Conservation (phyloP, 92 coral and sea anemone genomes). For the Palythoa grandiflora region DNA sequence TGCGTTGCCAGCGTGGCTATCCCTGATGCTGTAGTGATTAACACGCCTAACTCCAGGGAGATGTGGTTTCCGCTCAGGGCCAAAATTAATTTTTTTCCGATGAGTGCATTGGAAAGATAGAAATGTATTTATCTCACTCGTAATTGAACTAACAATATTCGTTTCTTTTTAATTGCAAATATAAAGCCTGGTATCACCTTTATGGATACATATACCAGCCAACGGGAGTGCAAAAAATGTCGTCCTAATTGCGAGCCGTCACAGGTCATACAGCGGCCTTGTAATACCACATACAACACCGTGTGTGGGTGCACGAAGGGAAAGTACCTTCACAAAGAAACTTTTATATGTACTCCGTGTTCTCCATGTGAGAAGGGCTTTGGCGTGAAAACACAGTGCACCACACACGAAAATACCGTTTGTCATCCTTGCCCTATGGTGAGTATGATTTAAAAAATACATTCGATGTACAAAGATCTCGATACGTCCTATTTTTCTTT, state of each 20-base stretch:
- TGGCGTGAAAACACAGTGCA: neutral
- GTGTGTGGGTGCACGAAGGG: conserved; percentile 26
- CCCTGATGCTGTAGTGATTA: too few species aligned
- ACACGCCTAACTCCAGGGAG: too few species aligned
- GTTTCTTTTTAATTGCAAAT: neutral
- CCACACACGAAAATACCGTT: neutral
- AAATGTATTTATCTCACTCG: too few species aligned
- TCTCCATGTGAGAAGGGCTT: neutral
- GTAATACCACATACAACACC: conserved; percentile 12
- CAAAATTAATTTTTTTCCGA: too few species aligned
- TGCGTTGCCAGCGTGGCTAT: too few species aligned
- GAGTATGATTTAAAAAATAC: too few species aligned
- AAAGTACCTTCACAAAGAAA: neutral
- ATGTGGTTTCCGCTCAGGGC: too few species aligned
- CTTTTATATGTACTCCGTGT: neutral
- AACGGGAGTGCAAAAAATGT: neutral
- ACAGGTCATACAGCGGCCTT: neutral
- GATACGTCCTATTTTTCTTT: neutral
- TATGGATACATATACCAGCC: neutral
- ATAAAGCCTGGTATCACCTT: conserved; percentile 1
- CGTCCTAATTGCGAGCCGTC: neutral
- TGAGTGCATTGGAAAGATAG: too few species aligned
- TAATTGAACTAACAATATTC: neutral
- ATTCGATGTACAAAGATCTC: neutral
- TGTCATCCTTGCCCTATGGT: neutral